Evolutionary conservation across 1,140 invertebrate genomes (phyloP).

Genomic region (Sycobia sp.): DNA sequence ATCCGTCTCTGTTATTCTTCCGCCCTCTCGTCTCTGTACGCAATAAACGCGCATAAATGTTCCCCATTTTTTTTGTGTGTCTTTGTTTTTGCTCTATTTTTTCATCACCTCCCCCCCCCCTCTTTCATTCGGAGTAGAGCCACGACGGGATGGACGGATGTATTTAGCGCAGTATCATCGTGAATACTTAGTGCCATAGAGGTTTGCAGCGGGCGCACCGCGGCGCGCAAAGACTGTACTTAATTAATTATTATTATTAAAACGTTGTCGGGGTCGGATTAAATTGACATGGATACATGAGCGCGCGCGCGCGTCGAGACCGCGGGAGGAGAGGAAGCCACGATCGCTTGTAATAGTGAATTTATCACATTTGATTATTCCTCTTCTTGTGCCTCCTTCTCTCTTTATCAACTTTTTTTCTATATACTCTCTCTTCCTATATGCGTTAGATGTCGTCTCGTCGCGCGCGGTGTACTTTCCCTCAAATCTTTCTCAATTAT

Average conservation of each 20-base stretch:
- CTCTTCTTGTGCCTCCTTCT: background rate
- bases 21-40: no score
- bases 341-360: background rate
- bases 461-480: conserved; percentile 19
- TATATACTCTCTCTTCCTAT: no score
- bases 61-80: conserved; percentile 20
- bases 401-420: no score
- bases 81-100: no score
- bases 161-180: conserved; percentile 41
- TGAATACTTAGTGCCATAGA: conserved; percentile 63
- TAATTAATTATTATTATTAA: conserved; percentile 49
- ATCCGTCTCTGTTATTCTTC: no score
- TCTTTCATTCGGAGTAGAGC: no score
- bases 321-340: conserved; percentile 6
- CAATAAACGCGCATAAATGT: conserved; percentile 18
- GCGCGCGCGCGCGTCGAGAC: no score
- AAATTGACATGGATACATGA: conserved; percentile 24
- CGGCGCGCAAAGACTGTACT: conserved; percentile 58
- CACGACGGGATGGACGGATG: conserved; percentile 33
- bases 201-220: conserved; percentile 47
- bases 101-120: no score
- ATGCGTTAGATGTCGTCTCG: conserved; percentile 35
- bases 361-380: background rate
- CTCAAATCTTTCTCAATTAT: no score
- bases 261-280: conserved; percentile 20